Base-by-base conservation (phyloP, 2,113 vertebrate species). In the Poecile atricapillus region DNA sequence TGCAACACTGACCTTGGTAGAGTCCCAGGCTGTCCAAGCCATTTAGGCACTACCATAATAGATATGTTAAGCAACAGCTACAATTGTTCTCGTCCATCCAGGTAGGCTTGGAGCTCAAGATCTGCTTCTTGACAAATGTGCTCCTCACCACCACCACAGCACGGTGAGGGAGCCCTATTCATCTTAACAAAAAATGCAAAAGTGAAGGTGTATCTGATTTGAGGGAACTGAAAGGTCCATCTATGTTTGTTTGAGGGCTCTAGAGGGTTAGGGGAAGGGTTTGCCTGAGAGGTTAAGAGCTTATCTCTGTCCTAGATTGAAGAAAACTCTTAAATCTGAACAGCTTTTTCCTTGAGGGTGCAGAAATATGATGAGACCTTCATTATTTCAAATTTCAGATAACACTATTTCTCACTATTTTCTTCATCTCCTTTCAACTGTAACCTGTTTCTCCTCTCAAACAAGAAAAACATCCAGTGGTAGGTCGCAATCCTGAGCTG, bases 171-270 rank as follows among this genome's bases (percentile, higher is more conserved):
- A 91, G 31, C 39, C 20, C 46, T 89, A 94, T 95, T 94, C 78
- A 91, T 95, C 94, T 94, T 91, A 75, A 96, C 58, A 95, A 91
- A 87, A 33, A 83, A 46, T 53, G 46, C 30, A 89, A 87, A 95
- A 76, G 18, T 13, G 17, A 60, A 89, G 46, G 58, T 18, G 4
- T 49, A 85, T 87, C 58, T 69, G 65, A 87, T 93, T 76, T 73
- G 46, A 89, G 19, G 62, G 41, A 89, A 33, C 28, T 91, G 87
- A 97, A 95, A 93, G 78, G 91, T 89, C 77, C 28, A 89, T 94
- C 91, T 95, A 33, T 94, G 89, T 89, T 97, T 94, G 71, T 97
- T 78, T 96, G 37, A 41, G n/a, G 25, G n/a, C 84, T 91, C 84
- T 43, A 43, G 91, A 73, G 49, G 58, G 14, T 73, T 69, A 73